These are phyloP conservation scores for Hippocampus guttulatus DNA, from an alignment of 2,113 vertebrate species.

Conservation along the genomic window DNA sequence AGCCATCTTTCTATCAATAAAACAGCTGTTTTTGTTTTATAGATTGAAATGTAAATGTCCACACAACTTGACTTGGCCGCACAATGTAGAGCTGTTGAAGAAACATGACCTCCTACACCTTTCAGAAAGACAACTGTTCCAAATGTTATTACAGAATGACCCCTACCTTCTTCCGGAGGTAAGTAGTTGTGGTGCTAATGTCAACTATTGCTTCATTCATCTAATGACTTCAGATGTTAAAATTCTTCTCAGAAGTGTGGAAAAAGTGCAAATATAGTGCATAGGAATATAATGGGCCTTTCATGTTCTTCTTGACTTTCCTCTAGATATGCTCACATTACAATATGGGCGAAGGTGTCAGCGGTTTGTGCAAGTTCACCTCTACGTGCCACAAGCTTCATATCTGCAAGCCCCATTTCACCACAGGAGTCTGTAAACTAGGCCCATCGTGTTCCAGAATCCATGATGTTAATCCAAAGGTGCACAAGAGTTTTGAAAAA, in stretches of 20 bases:
- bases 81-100: slow-evolving; percentile 53
- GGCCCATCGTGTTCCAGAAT: slow-evolving; percentile 56
- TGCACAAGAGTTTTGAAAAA: slow-evolving; percentile 45
- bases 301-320: neutral
- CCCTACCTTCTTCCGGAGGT: slow-evolving; percentile 73
- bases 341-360: slow-evolving; percentile 65
- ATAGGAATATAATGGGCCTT: neutral
- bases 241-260: neutral
- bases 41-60: slow-evolving; percentile 67
- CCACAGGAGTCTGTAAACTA: slow-evolving; percentile 66
- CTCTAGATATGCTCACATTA: slow-evolving; percentile 71
- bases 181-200: neutral
- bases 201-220: neutral
- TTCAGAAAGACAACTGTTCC: slow-evolving; percentile 62
- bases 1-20: neutral
- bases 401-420: slow-evolving; percentile 66
- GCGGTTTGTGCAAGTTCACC: slow-evolving; percentile 63
- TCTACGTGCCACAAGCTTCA: slow-evolving; percentile 68
- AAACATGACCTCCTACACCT: slow-evolving; percentile 40
- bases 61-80: slow-evolving; percentile 43
- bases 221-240: neutral
- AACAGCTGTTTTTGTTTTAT: slow-evolving; percentile 8
- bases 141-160: slow-evolving; percentile 74
- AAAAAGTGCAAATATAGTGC: too few species aligned
- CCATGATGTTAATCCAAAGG: slow-evolving; percentile 43